Conservation (phyloP, 1,140 invertebrate genomes). For the Achroia grisella region DNA sequence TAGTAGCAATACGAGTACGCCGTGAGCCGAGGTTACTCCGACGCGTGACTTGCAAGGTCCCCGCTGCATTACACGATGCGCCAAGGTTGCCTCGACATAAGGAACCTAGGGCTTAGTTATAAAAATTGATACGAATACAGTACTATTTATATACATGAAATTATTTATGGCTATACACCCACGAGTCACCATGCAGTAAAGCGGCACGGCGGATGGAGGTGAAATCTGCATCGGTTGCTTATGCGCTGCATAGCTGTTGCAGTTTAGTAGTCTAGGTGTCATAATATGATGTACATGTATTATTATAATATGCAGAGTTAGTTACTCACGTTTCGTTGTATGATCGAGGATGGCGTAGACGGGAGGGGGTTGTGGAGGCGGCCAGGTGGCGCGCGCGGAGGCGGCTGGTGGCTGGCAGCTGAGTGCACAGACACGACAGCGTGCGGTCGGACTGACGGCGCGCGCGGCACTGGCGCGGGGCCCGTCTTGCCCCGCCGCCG, state of each 20-base stretch:
- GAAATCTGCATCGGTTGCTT: constrained; percentile 52
- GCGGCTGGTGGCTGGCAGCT: constrained; percentile 22
- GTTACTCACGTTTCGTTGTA: constrained; percentile 14
- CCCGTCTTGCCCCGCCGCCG: constrained; percentile 69
- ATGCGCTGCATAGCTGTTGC: constrained; percentile 36
- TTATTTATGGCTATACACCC: background rate
- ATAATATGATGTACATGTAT: constrained; percentile 10
- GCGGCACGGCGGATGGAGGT: constrained; percentile 21
- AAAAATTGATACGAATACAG: background rate
- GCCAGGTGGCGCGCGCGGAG: background rate
- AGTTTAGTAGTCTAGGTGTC: constrained; percentile 29
- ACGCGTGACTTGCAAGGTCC: constrained; percentile 72
- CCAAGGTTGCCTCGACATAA: constrained; percentile 64
- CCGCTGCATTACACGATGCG: constrained; percentile 70
- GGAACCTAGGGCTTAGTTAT: constrained; percentile 29
- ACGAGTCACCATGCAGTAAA: background rate
- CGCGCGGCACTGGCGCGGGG: constrained; percentile 70
- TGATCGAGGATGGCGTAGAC: constrained; percentile 18
- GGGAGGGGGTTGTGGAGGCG: constrained; percentile 19
- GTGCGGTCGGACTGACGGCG: constrained; percentile 63
- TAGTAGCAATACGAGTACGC: constrained; percentile 53
- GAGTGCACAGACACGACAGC: constrained; percentile 22
- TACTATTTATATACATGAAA: no score
- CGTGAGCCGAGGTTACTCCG: constrained; percentile 69
- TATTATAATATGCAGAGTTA: constrained; percentile 6